Percentiles rank a stretch among this genome's conserved stretches.
These are phyloP conservation scores for Macaria notata DNA, from an alignment of 2,888 invertebrate genomes.

Conservation along the genomic window DNA sequence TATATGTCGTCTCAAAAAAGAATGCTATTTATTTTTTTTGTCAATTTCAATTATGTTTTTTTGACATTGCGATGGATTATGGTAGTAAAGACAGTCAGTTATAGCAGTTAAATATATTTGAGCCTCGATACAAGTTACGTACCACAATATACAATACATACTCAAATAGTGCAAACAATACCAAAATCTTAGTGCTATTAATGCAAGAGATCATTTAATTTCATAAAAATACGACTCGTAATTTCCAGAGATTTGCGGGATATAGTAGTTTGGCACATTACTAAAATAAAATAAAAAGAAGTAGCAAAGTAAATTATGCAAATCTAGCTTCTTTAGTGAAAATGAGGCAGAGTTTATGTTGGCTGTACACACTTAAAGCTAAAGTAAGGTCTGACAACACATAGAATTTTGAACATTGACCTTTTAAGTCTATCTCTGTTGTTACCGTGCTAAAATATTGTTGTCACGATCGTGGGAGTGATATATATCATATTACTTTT, in stretches of 20 bases:
- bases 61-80: not conserved
- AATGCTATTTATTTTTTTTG: no score
- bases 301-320: constrained; percentile 5
- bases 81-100: not conserved
- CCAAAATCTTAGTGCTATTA: constrained; percentile 14
- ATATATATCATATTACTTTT: no score
- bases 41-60: no score
- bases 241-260: not conserved
- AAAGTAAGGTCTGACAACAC: no score
- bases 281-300: constrained; percentile 33
- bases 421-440: no score
- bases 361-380: no score
- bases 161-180: constrained; percentile 11
- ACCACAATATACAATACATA: constrained; percentile 9
- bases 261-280: constrained; percentile 47
- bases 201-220: constrained; percentile 11
- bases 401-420: no score
- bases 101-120: constrained; percentile 20
- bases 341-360: no score
- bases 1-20: no score
- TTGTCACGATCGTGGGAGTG: no score
- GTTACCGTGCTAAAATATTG: no score
- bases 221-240: not conserved
- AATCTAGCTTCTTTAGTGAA: no score
- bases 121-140: constrained; percentile 19